Evolutionary conservation across 1,140 invertebrate species (phyloP), one percentile per base, ranked within the genome.

Genomic region (Pomacea maculata): DNA sequence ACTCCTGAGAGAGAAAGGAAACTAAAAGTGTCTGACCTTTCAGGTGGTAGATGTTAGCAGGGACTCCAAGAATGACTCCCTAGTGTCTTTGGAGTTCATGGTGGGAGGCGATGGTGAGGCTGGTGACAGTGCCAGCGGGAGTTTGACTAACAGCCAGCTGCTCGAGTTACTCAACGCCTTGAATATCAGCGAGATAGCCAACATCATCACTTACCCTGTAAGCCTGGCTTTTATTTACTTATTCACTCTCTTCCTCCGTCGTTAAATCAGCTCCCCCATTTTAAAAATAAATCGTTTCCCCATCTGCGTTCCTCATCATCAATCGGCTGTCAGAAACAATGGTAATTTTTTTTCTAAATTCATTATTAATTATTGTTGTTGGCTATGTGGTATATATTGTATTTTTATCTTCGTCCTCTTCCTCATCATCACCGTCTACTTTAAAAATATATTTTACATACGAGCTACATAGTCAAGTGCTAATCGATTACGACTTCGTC

Each of bases 141-240:
- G n/a, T 11, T n/a, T 78, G 45, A n/a, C 65, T 25, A 45, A n/a
- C 21, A 67, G 70, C 52, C 61, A 14, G 4, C 64, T 67, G 10
- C 52, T 78, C 17, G 67, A 64, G 65, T 57, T 65, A 3, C 67
- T 78, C 5, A 55, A 71, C 11, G 14, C 0, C 1, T 65, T 78
- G 19, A 71, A 45, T 12, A 6, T 1, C 21, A 17, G 57, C 34
- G 21, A 78, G 77, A 78, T 78, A 65, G n/a, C 65, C 11, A 55
- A 70, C 65, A 78, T 78, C 67, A n/a, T 78, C 54, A 57, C 15
- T 3, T 78, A 25, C 65, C 77, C 77, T 3, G 77, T 78, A 67
- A 57, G n/a, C 2, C 17, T n/a, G 64, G 64, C n/a, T n/a, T 65
- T 65, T 7, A 19, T n/a, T 65, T n/a, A 19, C 7, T 65, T 7